Base-by-base conservation (phyloP, 2,113 vertebrate genomes). In the Odocoileus virginianus region DNA sequence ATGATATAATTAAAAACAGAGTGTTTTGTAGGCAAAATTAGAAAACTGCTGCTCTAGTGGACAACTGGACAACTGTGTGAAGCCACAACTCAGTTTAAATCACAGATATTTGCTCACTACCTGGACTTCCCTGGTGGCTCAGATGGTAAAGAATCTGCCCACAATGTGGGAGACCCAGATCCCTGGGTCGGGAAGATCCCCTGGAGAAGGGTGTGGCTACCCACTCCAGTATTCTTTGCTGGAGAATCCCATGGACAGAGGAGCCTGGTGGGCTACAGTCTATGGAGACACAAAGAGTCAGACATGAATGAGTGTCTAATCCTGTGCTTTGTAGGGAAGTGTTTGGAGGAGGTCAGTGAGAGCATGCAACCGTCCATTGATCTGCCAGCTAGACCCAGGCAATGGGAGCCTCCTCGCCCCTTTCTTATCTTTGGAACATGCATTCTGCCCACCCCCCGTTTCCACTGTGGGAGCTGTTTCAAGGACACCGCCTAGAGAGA, bases 391-490 rank as follows among this genome's bases (percentile, higher is more conserved):
- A 13, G 28, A 67, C 10, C 36, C 3, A 2, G 58, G 7, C 13
- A 43, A 4, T 27, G 52, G 50, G 50, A 55, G 28, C 27, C 21
- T 85, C 61, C 81, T 57, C 21, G 10, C 40, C 14, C 33, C 28
- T 23, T 36, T 36, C 27, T 16, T 55, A 40, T n/a, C 21, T 40
- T 74, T 57, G 36, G 52, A n/a, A 71, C 21, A 30, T 27, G 15
- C 7, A 16, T 15, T 43, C 28, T 45, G 19, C 50, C 60, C n/a
- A 23, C n/a, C 9, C 19, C 2, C 8, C 0, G 0, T 71, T 43
- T 36, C n/a, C 12, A 33, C 19, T 8, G 27, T 27, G 28, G 50
- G 36, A 57, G 14, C 50, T 28, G 25, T 92, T n/a, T 57, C 55
- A n/a, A n/a, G 2, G 36, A 57, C 0, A 3, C 52, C 0, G 4